Evolutionary conservation across 2,113 vertebrate genomes (phyloP), one percentile per base, ranked within the genome.

Genomic region (Hirundichthys speculiger): DNA sequence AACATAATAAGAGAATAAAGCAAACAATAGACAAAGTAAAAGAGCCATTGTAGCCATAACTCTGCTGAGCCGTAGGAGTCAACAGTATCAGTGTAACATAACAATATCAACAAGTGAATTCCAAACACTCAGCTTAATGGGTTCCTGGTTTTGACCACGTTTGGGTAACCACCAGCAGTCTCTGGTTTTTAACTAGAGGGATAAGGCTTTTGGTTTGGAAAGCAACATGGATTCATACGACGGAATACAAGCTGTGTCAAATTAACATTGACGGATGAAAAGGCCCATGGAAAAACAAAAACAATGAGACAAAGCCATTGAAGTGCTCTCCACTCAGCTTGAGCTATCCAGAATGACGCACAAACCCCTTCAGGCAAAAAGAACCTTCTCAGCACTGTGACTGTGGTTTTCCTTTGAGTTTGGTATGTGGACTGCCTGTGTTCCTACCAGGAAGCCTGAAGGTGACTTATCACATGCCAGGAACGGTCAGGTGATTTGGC

Each of bases 341-440:
- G 53, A 78, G 22, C 69, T 67, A 38, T 46, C 21, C 39, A 49
- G 41, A 62, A 46, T 48, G 59, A 77, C 47, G 51, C 51, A 22
- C 12, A 19, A 40, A 20, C 21, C 24, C 43, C n/a, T n/a, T 54
- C 39, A 27, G 76, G 58, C 59, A 54, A 55, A 51, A 51, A 42
- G 38, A 46, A 62, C 13, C 27, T 14, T 69, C 30, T 58, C 43
- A 50, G 16, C 21, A 49, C 2, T 27, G 16, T 34, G 50, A 45
- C 49, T 48, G 42, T 50, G 18, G 27, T 22, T 51, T 80, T 73
- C 25, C 66, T 83, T 54, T 47, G 49, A 64, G 46, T 25, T 55
- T 65, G 59, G 65, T 54, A 79, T 83, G 75, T 75, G 56, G 34
- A 43, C 69, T 60, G 71, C 67, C 68, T 76, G 70, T 69, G 73